Base-by-base conservation (phyloP, 1,140 invertebrate genomes). In the Drosophila sturtevanti region DNA sequence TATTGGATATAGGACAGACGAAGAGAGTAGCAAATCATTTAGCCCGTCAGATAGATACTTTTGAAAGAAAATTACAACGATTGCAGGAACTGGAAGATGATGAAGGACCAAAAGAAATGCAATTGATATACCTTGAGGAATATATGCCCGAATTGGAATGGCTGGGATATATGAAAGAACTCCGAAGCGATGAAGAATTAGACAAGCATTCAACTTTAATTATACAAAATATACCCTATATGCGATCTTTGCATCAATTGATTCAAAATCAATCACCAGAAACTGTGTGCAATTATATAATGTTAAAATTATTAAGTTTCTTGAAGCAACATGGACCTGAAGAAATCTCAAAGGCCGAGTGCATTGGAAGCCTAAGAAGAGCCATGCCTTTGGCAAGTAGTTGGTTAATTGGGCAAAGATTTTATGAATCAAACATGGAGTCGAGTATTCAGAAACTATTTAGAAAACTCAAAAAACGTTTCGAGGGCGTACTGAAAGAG, bases 1-100 rank as follows among this genome's bases (percentile, higher is more conserved):
- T 91, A 0, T 63, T 91, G 48, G 90, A 91, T 59, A 91, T 91
- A 38, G 90, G 90, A 0, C 86, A 91, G 59, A 91, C 90, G 5
- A 91, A 91, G 54, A 72, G 90, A 0, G 78, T 75, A 56, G 90
- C 90, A 9, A 91, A 91, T 21, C 77, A 77, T 21, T 35, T 91
- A 21, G 86, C 90, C 0, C 82, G 90, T 0, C 69, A 79, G n/a
- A 80, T 91, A 18, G 68, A 82, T 34, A 56, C 48, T 1, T 91
- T 91, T 24, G 86, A 91, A 27, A 65, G 67, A 11, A 81, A 85
- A 35, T 6, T 91, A 62, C 90, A 91, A 11, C 87, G 87, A 3
- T 54, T 91, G 31, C 90, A 91, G 12, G 81, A 90, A 7, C 48
- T 91, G 22, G 90, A 91, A 54, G 90, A 91, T 22, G 84, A 89